Conservation (phyloP, 2,113 vertebrate species). For the Nannobrachium achirus region DNA sequence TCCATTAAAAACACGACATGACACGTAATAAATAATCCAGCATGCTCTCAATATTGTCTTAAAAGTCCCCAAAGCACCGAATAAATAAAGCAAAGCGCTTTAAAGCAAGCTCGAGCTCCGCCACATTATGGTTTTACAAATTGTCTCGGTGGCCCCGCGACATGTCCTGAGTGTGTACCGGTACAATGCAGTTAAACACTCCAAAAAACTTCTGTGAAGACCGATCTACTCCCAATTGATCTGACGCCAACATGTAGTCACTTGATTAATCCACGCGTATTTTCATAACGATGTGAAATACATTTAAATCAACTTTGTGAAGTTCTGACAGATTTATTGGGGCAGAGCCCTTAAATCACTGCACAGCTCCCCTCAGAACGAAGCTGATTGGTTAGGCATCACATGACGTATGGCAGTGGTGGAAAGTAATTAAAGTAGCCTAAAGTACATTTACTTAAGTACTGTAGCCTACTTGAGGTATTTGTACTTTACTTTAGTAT, state of each 20-base stretch:
- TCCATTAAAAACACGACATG: too few species aligned
- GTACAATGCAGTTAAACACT: slow-evolving; percentile 37
- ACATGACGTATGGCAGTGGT: not conserved
- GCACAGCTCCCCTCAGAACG: slow-evolving; percentile 30
- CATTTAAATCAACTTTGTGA: slow-evolving; percentile 79
- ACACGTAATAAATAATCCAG: too few species aligned
- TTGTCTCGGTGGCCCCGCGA: slow-evolving; percentile 28
- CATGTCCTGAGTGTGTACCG: slow-evolving; percentile 40
- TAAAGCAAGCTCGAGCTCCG: slow-evolving; percentile 38
- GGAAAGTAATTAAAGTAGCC: too few species aligned
- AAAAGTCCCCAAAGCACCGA: not conserved
- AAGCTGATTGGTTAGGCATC: slow-evolving; percentile 67
- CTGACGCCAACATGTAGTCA: slow-evolving; percentile 52
- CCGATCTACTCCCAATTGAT: slow-evolving; percentile 54
- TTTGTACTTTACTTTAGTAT: too few species aligned
- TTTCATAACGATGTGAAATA: slow-evolving; percentile 79
- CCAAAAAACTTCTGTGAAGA: slow-evolving; percentile 45
- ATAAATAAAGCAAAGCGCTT: not conserved
- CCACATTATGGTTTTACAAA: slow-evolving; percentile 25
- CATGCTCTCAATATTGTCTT: not conserved
- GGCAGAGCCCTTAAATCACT: slow-evolving; percentile 73
- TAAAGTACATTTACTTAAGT: too few species aligned
- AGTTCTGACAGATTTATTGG: slow-evolving; percentile 80
- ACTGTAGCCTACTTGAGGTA: too few species aligned
- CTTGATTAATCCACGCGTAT: slow-evolving; percentile 77